Percentiles rank a stretch among this genome's conserved stretches.
Conservation (phyloP, 2,797 vertebrate species). For the Sandelia bainsii region DNA sequence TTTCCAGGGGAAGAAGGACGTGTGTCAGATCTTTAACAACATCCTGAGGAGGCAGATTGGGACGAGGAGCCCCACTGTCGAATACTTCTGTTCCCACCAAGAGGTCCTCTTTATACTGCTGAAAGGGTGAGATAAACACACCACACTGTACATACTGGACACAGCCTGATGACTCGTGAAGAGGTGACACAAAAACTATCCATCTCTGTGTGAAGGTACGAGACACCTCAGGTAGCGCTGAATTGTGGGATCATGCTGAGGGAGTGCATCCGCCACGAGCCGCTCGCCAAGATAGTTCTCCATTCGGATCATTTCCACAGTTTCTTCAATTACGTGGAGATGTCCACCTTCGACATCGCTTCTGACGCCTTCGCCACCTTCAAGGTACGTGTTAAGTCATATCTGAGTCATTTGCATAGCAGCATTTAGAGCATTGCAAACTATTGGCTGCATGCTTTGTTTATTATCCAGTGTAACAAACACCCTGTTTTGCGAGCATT, state of each 20-base stretch:
- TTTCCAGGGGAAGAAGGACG: slow-evolving; percentile 95
- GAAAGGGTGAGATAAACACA: slow-evolving; percentile 87
- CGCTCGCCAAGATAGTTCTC: slow-evolving; percentile 92
- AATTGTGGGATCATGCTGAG: slow-evolving; percentile 98
- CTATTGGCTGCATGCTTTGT: too few relatives aligned
- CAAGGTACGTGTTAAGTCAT: slow-evolving; percentile 85
- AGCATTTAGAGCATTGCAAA: too few relatives aligned
- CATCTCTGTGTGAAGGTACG: slow-evolving; percentile 84
- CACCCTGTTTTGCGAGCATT: too few relatives aligned
- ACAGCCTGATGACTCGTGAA: background rate
- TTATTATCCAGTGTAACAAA: too few relatives aligned
- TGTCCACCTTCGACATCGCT: slow-evolving; percentile 99
- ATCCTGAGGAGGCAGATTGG: slow-evolving; percentile 98
- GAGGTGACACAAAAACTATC: background rate
- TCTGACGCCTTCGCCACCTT: slow-evolving; percentile 98
- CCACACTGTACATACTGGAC: background rate
- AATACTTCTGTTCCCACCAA: slow-evolving; percentile 95
- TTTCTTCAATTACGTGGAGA: slow-evolving; percentile 97
- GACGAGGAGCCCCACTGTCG: slow-evolving; percentile 93
- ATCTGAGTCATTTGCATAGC: too few relatives aligned
- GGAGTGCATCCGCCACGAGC: slow-evolving; percentile 95
- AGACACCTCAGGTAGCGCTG: slow-evolving; percentile 92
- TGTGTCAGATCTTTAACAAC: slow-evolving; percentile 99
- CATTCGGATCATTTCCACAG: slow-evolving; percentile 91
- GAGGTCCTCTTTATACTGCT: slow-evolving; percentile 95